These are phyloP conservation scores for Muscina levida DNA, from an alignment of 2,888 invertebrate species.

Conservation along the genomic window DNA sequence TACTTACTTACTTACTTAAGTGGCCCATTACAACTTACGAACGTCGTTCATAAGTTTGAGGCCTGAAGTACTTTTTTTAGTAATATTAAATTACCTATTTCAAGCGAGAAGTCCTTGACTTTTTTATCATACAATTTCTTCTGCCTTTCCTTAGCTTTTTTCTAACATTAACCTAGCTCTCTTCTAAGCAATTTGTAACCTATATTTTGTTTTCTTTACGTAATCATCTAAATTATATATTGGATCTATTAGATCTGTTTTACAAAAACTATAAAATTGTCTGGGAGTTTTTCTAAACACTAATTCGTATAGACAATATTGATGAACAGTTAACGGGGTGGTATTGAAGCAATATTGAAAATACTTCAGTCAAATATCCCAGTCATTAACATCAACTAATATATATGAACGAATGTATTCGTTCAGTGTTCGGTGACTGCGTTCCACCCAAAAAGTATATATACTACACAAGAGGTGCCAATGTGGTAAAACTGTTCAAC, in stretches of 20 bases:
- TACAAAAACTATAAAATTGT: neutral
- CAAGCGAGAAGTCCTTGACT: neutral
- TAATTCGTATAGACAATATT: conserved; percentile 40
- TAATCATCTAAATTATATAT: conserved; percentile 43
- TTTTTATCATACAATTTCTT: neutral
- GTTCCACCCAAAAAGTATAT: too few species aligned
- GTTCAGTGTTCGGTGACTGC: conserved; percentile 65
- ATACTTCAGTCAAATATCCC: conserved; percentile 58
- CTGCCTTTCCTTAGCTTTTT: conserved; percentile 24
- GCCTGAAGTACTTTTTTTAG: too few species aligned
- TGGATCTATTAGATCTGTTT: conserved; percentile 3
- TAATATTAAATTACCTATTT: conserved; percentile 39
- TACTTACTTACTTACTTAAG: too few species aligned
- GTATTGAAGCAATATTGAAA: conserved; percentile 55
- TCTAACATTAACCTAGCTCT: conserved; percentile 1
- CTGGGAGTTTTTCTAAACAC: conserved; percentile 32
- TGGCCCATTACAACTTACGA: too few species aligned
- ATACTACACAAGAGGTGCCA: too few species aligned
- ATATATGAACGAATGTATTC: conserved; percentile 61
- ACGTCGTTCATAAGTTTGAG: too few species aligned
- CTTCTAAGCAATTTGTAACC: conserved; percentile 24
- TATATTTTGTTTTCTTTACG: conserved; percentile 33
- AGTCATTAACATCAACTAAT: conserved; percentile 49
- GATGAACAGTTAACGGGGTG: conserved; percentile 27
- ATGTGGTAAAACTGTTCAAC: too few species aligned